These are phyloP conservation scores for Sterrhoptilus dennistouni DNA, from an alignment of 2,113 vertebrate species.

Conservation along the genomic window DNA sequence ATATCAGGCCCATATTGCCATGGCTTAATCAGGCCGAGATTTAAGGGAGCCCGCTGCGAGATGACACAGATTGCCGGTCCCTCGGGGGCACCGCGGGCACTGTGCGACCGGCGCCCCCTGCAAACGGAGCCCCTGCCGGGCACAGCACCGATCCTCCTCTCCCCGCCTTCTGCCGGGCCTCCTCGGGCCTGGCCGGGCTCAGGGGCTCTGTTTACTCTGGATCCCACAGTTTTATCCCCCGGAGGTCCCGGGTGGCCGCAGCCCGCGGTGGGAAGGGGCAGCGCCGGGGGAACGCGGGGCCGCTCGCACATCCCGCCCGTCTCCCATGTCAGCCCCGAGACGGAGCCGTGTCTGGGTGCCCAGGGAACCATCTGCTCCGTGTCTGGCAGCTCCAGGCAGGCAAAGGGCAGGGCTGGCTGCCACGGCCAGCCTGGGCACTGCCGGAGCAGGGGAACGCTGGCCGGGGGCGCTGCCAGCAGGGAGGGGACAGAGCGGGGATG, in stretches of 20 bases:
- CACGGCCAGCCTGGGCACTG: not conserved
- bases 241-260: not conserved
- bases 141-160: not conserved
- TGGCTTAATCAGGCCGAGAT: slow-evolving; percentile 31
- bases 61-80: slow-evolving; percentile 53
- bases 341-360: not conserved
- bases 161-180: not conserved
- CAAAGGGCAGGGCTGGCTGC: not conserved
- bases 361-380: slow-evolving; percentile 39
- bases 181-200: not conserved
- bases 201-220: not conserved
- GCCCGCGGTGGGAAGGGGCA: not conserved
- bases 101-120: not conserved
- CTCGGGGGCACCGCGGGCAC: not conserved
- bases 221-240: not conserved
- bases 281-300: not conserved
- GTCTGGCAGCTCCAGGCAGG: slow-evolving; percentile 23
- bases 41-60: slow-evolving; percentile 44
- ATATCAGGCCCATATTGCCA: slow-evolving; percentile 20
- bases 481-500: not conserved
- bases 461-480: not conserved
- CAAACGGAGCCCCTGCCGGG: not conserved
- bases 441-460: not conserved
- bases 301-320: not conserved
- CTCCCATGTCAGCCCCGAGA: not conserved